Base-by-base conservation (phyloP, 2,888 invertebrate genomes). In the Luperina nickerlii region DNA sequence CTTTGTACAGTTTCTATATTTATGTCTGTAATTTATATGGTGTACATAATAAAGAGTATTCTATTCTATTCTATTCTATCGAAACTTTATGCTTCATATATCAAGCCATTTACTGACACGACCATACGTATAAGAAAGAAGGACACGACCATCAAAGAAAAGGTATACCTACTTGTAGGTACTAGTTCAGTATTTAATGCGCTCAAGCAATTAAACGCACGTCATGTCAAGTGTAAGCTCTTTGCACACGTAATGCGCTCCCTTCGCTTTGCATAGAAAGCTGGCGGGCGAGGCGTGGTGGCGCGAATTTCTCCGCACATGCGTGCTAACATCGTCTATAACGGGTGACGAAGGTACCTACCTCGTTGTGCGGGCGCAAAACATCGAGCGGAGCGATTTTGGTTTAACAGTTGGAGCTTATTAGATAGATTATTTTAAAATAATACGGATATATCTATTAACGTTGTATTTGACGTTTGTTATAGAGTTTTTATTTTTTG, bases 201-300 rank as follows among this genome's bases (percentile, higher is more conserved):
- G 60, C 15, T 38, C 70, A 63, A 68, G 24, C 38, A 75, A 76
- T 65, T 13, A 54, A 62, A 51, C 57, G 27, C 69, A 24, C n/a
- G 20, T 67, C 60, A 51, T 67, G 73, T n/a, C 68, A 48, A 66
- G 74, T 76, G 27, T 57, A 87, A 87, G 79, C 80, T 86, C 74
- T 72, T 2, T 7, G 70, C 63, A 65, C 72, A 27, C 84, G 73
- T 69, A 71, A 60, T 60, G 74, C 54, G 65, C 38, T 87, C 79
- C 79, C 84, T 84, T 79, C 70, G 84, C 80, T 87, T 87, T 70
- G 77, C 85, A 84, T 85, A 85, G 85, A 85, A 85, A 85, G 85
- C 85, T 77, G 76, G 63, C 57, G 5, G 48, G n/a, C 75, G 70
- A 18, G 60, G 48, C 54, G 74, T 54, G 71, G 38, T 66, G 66